These are phyloP conservation scores for Acanthurus lineatus DNA, from an alignment of 2,797 vertebrate species.

Conservation along the genomic window DNA sequence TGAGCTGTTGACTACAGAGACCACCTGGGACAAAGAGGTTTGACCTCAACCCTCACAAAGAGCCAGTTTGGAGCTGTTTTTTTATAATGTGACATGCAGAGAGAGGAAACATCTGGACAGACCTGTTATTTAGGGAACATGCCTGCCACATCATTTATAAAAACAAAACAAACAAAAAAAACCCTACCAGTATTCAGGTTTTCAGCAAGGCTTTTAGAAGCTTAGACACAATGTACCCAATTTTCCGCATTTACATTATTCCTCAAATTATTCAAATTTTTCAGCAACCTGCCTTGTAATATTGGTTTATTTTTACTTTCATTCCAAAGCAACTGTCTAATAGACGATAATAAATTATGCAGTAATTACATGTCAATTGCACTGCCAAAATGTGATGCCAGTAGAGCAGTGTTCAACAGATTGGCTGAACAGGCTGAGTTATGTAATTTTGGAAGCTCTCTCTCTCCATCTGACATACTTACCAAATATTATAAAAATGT, in stretches of 20 bases:
- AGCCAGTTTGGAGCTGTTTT: not conserved
- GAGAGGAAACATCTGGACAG: not conserved
- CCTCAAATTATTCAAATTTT: constrained; percentile 14
- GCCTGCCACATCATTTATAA: not conserved
- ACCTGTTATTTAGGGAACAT: not conserved
- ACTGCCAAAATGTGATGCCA: constrained; percentile 29
- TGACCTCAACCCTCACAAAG: constrained; percentile 3
- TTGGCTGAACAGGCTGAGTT: constrained; percentile 30
- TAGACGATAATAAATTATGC: constrained; percentile 34
- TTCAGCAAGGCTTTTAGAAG: not conserved
- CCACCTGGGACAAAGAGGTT: not conserved
- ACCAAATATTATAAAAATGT: constrained; percentile 19
- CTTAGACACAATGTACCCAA: not conserved
- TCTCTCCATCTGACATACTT: constrained; percentile 1
- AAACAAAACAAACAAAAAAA: no score
- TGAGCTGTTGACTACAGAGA: not conserved
- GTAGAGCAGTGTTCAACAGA: constrained; percentile 22
- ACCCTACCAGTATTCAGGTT: not conserved
- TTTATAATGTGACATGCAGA: not conserved
- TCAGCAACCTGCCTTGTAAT: not conserved
- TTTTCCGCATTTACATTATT: constrained; percentile 15
- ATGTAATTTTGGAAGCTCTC: not conserved
- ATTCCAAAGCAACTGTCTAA: constrained; percentile 10
- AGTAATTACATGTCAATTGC: constrained; percentile 32
- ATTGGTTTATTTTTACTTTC: constrained; percentile 5